Percentiles rank a stretch among this genome's conserved stretches.
Evolutionary conservation across 2,113 vertebrate genomes (phyloP).

Genomic region (Callionymus lyra): DNA sequence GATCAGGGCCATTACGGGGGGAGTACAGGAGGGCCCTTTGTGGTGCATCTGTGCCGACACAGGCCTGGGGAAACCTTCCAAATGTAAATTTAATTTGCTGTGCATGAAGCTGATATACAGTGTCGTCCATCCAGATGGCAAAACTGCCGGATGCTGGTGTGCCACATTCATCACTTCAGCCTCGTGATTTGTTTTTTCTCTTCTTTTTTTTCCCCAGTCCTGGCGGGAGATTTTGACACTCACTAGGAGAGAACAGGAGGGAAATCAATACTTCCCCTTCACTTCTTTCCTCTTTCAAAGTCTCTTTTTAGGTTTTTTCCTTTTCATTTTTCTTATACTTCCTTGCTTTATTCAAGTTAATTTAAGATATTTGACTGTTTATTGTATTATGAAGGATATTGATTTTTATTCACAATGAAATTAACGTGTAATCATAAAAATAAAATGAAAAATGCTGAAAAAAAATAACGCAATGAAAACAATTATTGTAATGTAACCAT

Average conservation of each 20-base stretch:
- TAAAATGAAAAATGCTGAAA: too few species aligned
- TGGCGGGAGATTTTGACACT: conserved; percentile 65
- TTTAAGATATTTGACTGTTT: too few species aligned
- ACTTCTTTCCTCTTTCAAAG: conserved; percentile 30
- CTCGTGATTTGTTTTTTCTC: conserved; percentile 68
- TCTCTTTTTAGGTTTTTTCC: conserved; percentile 20
- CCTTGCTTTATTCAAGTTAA: too few species aligned
- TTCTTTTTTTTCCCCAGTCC: conserved; percentile 46
- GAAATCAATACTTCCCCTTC: conserved; percentile 61
- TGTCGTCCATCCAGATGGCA: conserved; percentile 66
- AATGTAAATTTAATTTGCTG: conserved; percentile 70
- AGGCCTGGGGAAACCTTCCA: conserved; percentile 55
- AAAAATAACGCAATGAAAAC: too few species aligned
- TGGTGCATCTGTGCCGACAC: conserved; percentile 42
- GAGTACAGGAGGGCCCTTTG: conserved; percentile 38
- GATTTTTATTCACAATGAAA: too few species aligned
- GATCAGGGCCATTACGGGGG: conserved; percentile 53
- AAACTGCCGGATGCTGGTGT: conserved; percentile 58
- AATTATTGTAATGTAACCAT: too few species aligned
- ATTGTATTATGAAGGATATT: too few species aligned
- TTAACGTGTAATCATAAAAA: too few species aligned
- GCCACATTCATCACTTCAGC: conserved; percentile 72
- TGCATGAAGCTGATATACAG: conserved; percentile 64
- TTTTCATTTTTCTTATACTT: conserved; percentile 24
- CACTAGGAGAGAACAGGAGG: conserved; percentile 59